Conservation (phyloP, 1,140 invertebrate genomes). For the Drosophila nigromelanica region DNA sequence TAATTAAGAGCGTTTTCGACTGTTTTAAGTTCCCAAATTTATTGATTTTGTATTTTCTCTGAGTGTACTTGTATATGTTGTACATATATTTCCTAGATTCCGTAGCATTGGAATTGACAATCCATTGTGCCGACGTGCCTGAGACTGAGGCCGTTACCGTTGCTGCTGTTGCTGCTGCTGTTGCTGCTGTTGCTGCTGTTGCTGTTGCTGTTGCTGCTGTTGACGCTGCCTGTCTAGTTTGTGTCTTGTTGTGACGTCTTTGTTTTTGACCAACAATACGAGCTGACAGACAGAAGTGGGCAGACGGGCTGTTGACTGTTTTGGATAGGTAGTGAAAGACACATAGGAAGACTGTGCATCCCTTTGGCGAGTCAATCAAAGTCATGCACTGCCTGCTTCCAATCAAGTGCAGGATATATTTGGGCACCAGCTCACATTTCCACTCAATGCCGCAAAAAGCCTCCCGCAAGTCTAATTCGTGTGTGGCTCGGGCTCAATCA, state of each 20-base stretch:
- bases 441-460: slow-evolving; percentile 29
- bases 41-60: too few relatives aligned
- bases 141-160: slow-evolving; percentile 8
- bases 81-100: slow-evolving; percentile 15
- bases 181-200: slow-evolving; percentile 22
- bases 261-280: slow-evolving; percentile 67
- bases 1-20: slow-evolving; percentile 25
- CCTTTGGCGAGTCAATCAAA: slow-evolving; percentile 72
- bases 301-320: not conserved
- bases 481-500: not conserved
- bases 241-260: slow-evolving; percentile 73
- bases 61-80: slow-evolving; percentile 1
- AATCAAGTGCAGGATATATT: slow-evolving; percentile 48
- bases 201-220: slow-evolving; percentile 20
- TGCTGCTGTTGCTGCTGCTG: slow-evolving; percentile 23
- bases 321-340: not conserved
- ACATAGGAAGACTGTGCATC: slow-evolving; percentile 25
- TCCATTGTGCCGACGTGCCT: slow-evolving; percentile 34
- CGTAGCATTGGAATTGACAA: slow-evolving; percentile 35
- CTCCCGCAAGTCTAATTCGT: not conserved
- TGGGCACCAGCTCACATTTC: slow-evolving; percentile 16
- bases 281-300: slow-evolving; percentile 25
- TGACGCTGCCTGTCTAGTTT: slow-evolving; percentile 60
- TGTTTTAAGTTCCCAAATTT: too few relatives aligned
- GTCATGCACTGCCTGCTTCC: slow-evolving; percentile 48